These are phyloP conservation scores for Pangasius djambal DNA, from an alignment of 2,797 vertebrate species.

Conservation along the genomic window DNA sequence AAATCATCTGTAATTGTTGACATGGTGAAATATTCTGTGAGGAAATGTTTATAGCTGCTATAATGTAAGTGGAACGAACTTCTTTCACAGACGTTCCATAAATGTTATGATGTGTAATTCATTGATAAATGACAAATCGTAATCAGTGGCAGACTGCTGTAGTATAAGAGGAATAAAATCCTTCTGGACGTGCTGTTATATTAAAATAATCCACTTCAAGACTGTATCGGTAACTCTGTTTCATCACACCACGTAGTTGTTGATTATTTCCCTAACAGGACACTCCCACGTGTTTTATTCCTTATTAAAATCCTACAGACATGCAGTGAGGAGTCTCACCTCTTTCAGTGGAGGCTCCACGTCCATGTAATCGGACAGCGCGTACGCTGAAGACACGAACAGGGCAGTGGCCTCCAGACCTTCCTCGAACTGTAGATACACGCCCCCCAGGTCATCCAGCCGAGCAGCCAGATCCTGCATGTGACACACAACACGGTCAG, in stretches of 20 bases:
- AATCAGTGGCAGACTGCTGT: neutral
- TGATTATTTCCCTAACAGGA: neutral
- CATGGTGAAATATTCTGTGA: neutral
- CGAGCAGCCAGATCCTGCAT: slow-evolving; percentile 92
- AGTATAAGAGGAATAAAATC: neutral
- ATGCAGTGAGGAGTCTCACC: slow-evolving; percentile 67
- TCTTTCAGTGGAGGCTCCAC: slow-evolving; percentile 93
- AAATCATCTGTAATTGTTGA: neutral
- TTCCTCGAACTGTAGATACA: slow-evolving; percentile 98
- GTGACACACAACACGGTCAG: neutral
- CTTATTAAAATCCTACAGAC: neutral
- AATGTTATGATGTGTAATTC: neutral
- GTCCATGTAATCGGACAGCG: slow-evolving; percentile 91
- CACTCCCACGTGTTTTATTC: neutral
- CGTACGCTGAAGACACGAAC: slow-evolving; percentile 92
- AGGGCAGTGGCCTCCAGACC: slow-evolving; percentile 93
- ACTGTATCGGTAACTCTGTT: too few species aligned
- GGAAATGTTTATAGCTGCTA: neutral
- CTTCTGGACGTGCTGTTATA: neutral
- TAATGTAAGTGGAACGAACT: neutral
- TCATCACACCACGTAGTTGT: neutral
- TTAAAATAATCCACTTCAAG: neutral
- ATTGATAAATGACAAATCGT: neutral
- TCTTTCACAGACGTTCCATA: neutral
- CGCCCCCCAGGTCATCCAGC: slow-evolving; percentile 92